Percentiles rank a stretch among this genome's conserved stretches.
These are phyloP conservation scores for Hippocampus abdominalis DNA, from an alignment of 2,113 vertebrate species.

Conservation along the genomic window DNA sequence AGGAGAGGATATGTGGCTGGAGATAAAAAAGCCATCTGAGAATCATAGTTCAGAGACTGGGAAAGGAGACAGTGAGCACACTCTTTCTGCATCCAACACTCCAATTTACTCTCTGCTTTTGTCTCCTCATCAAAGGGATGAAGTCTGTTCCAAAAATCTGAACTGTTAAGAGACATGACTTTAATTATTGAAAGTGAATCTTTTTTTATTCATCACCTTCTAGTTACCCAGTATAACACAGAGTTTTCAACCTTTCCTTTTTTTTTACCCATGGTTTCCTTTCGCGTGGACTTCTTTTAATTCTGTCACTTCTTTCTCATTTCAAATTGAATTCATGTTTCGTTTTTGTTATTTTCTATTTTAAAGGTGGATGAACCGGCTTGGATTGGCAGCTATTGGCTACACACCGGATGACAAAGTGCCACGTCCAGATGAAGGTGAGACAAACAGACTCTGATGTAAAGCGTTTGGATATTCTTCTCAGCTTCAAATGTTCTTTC, in stretches of 20 bases:
- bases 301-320: neutral
- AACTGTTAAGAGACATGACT: constrained; percentile 29
- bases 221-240: constrained; percentile 20
- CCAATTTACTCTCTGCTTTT: constrained; percentile 32
- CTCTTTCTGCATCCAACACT: constrained; percentile 34
- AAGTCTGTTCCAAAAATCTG: constrained; percentile 31
- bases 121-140: constrained; percentile 20
- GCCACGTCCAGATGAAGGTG: constrained; percentile 88
- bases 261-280: neutral
- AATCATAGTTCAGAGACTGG: constrained; percentile 8
- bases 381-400: constrained; percentile 86
- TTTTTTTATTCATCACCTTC: constrained; percentile 40
- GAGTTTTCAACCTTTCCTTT: constrained; percentile 14
- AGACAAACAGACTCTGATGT: neutral
- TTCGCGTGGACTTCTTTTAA: neutral
- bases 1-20: constrained; percentile 12
- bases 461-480: neutral
- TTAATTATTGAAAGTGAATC: constrained; percentile 42
- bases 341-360: neutral
- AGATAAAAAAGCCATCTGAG: constrained; percentile 21
- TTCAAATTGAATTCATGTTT: neutral
- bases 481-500: constrained; percentile 3
- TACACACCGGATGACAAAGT: constrained; percentile 91
- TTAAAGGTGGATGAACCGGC: constrained; percentile 89
- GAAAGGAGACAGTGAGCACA: constrained; percentile 21